Conservation (phyloP, 1,140 invertebrate species). For the Cephus cinctus region DNA sequence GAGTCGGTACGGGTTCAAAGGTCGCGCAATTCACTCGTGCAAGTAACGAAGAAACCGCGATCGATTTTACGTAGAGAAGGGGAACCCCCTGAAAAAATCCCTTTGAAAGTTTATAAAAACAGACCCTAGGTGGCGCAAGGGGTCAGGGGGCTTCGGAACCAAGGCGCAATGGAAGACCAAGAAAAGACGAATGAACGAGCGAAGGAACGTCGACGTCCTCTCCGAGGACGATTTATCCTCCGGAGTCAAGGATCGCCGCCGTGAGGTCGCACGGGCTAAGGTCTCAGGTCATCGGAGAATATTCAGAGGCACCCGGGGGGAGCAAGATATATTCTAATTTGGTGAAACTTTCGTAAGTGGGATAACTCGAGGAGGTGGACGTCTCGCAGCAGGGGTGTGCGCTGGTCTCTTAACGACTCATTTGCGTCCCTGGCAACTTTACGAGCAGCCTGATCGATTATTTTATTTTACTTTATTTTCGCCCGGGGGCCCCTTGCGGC, state of each 20-base stretch:
- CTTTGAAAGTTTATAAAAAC: no score
- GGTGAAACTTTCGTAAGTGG: slow-evolving; percentile 32
- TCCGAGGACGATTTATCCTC: slow-evolving; percentile 14
- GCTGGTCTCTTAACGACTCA: slow-evolving; percentile 39
- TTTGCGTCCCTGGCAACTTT: slow-evolving; percentile 34
- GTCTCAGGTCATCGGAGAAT: no score
- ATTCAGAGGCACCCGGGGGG: not conserved
- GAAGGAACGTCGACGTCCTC: slow-evolving; percentile 8
- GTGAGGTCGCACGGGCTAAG: not conserved
- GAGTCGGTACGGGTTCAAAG: slow-evolving; percentile 38
- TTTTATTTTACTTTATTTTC: slow-evolving; percentile 38
- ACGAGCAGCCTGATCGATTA: slow-evolving; percentile 36
- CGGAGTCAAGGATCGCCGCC: not conserved
- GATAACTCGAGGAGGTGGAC: slow-evolving; percentile 13
- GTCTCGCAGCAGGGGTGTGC: slow-evolving; percentile 28
- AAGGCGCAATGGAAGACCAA: no score
- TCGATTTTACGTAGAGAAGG: slow-evolving; percentile 21
- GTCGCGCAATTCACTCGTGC: slow-evolving; percentile 40
- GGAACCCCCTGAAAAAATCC: not conserved
- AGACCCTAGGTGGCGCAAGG: no score
- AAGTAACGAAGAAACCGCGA: slow-evolving; percentile 19
- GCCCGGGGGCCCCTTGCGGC: no score
- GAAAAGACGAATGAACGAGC: slow-evolving; percentile 7
- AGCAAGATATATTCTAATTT: slow-evolving; percentile 31
- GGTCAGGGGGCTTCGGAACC: no score